Base-by-base conservation (phyloP, 2,888 invertebrate species). In the Leucophenga montana region DNA sequence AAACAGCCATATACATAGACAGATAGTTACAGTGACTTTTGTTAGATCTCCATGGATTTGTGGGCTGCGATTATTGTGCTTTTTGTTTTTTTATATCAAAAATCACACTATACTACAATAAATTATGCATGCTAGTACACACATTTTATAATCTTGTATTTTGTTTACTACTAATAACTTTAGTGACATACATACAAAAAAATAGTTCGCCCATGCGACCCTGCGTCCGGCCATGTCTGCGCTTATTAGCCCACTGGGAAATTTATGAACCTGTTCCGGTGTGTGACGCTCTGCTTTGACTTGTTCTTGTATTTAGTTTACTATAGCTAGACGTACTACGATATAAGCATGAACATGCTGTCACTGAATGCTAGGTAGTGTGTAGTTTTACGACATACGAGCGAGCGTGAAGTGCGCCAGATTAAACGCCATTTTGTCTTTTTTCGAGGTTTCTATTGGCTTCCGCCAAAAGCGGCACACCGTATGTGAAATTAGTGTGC, bases 251-350 rank as follows among this genome's bases (percentile, higher is more conserved):
- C 75, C 77, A 62, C 71, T 78, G 81, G 84, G 82, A 78, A 82
- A 83, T 82, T 82, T 82, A 82, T 80, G 67, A 84, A 78, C 80
- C 76, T 84, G 82, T 83, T 84, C 84, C 82, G 82, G 84, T 78
- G 76, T 73, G 78, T 71, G 66, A 59, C 74, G 66, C 73, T 14
- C 11, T 16, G 67, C 75, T 39, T 39, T 39, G 39, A 3, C 1
- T 39, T 39, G 39, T 39, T 39, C 39, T 39, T 39, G 39, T 39
- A 39, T 1, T 39, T 3, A 11, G 39, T 5, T 39, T 5, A 1
- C 11, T 39, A 39, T 39, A 8, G 11, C 1, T 39, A 1, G n/a
- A n/a, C n/a, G n/a, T n/a, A n/a, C n/a, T n/a, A n/a, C n/a, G n/a
- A n/a, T n/a, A n/a, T n/a, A n/a, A n/a, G 27, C 27, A 2, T 27